phyloP scores from a whole-genome alignment of 2,888 invertebrate species.

The Ischnus inquisitorius region DNA sequence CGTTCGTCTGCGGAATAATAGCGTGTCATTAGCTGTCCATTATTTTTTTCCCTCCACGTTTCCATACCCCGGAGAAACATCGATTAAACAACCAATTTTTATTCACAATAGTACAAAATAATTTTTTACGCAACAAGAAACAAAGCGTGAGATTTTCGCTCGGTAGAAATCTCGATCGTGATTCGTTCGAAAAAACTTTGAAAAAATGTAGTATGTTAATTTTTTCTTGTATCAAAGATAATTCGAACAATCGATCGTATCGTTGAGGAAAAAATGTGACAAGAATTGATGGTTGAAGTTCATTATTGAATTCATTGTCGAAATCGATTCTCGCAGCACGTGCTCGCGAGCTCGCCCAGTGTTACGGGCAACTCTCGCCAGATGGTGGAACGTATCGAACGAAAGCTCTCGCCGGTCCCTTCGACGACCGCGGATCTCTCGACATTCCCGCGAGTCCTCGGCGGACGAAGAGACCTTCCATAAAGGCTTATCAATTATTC shows the following conservation, averaged over 20 bases:
- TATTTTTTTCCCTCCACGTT: neutral
- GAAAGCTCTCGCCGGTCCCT: neutral
- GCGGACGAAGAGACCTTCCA: neutral
- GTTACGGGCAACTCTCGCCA: slow-evolving; percentile 46
- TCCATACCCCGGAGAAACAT: neutral
- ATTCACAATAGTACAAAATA: no score
- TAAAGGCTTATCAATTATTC: slow-evolving; percentile 19
- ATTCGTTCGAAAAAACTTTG: no score
- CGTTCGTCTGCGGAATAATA: neutral
- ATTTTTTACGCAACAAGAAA: no score
- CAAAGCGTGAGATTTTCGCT: neutral
- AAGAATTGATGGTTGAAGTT: no score
- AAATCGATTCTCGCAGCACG: slow-evolving; percentile 59
- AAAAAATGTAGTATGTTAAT: neutral
- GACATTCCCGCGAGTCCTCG: neutral
- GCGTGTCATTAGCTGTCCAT: neutral
- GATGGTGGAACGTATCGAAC: slow-evolving; percentile 52
- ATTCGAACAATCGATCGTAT: neutral
- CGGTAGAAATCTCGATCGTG: neutral
- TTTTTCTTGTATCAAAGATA: neutral
- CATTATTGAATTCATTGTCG: slow-evolving; percentile 3
- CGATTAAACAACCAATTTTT: neutral
- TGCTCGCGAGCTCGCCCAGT: slow-evolving; percentile 24
- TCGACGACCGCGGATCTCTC: neutral
- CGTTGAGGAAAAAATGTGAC: slow-evolving; percentile 4